A percentile compares a stretch with the other conserved stretches of the same genome.
Conservation (phyloP, 2,113 vertebrate species). For the Phylloscopus trochilus region DNA sequence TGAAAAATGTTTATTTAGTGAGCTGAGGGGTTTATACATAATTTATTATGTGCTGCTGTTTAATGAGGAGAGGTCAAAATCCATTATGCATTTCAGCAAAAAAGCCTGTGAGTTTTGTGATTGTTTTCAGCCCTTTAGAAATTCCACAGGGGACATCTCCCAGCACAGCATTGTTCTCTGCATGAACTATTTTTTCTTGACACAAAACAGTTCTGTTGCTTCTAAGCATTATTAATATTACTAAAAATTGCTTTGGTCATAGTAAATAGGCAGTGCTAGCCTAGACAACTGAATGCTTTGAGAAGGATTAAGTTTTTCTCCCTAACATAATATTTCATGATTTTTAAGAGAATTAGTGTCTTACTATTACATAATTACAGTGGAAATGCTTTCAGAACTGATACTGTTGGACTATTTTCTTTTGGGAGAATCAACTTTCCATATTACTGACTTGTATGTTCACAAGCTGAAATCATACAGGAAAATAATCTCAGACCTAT, state of each 20-base stretch:
- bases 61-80: conserved; percentile 37
- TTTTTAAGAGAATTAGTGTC: not conserved
- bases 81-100: conserved; percentile 11
- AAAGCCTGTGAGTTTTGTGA: not conserved
- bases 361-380: not conserved
- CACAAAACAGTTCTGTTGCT: not conserved
- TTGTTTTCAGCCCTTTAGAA: conserved; percentile 8
- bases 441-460: not conserved
- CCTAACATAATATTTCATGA: not conserved
- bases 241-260: not conserved
- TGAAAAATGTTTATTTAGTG: not conserved
- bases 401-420: not conserved
- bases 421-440: not conserved
- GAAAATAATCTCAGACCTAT: not conserved
- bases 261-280: not conserved
- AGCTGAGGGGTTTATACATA: not conserved
- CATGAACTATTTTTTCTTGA: not conserved
- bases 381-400: not conserved
- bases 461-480: not conserved
- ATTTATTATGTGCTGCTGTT: not conserved
- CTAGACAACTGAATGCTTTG: not conserved
- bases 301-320: not conserved
- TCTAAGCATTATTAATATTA: not conserved
- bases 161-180: not conserved
- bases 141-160: not conserved